Evolutionary conservation across 2,797 vertebrate genomes (phyloP).

Genomic region (Chloroceryle amazona): DNA sequence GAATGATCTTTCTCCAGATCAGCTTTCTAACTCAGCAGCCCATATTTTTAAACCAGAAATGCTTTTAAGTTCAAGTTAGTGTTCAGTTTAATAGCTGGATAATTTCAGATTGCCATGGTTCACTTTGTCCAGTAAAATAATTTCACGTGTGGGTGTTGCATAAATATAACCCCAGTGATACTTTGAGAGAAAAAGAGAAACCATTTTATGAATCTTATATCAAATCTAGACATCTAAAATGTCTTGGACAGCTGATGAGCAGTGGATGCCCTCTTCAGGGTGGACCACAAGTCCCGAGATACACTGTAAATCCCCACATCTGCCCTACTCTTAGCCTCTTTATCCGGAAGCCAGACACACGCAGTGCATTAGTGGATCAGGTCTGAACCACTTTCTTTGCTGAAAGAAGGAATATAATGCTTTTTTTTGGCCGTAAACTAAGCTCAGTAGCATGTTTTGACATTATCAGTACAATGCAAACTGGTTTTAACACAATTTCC

Average conservation of each 20-base stretch:
- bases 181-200: background rate
- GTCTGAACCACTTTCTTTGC: slow-evolving; percentile 6
- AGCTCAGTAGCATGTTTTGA: background rate
- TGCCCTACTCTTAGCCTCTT: background rate
- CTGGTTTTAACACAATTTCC: background rate
- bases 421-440: background rate
- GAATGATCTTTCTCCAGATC: background rate
- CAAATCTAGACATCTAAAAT: background rate
- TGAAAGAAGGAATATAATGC: background rate
- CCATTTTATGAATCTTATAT: background rate
- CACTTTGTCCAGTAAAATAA: background rate
- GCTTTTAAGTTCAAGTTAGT: background rate
- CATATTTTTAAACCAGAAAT: background rate
- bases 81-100: background rate
- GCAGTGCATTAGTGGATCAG: background rate
- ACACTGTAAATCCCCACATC: background rate
- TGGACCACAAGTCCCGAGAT: background rate
- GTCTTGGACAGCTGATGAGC: background rate
- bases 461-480: background rate
- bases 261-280: background rate
- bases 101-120: background rate
- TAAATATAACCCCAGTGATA: background rate
- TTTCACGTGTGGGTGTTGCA: background rate
- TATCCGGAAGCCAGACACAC: background rate
- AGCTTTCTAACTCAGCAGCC: background rate